Conservation (phyloP, 1,140 invertebrate species). For the Calliphora vicina region DNA sequence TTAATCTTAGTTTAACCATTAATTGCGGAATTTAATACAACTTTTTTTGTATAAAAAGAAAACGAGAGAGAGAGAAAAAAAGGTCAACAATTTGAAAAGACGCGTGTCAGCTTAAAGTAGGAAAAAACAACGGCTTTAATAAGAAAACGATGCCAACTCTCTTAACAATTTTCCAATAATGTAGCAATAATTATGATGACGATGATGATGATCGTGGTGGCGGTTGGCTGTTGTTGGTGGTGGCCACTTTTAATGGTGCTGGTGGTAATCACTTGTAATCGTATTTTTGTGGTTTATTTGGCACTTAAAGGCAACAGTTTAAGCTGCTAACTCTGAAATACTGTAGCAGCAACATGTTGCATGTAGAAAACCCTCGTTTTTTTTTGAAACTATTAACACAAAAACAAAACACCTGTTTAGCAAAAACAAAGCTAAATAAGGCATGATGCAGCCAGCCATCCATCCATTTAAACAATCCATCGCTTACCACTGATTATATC, state of each 20-base stretch:
- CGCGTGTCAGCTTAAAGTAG: background rate
- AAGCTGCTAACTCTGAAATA: no score
- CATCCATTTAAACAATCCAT: background rate
- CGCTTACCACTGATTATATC: background rate
- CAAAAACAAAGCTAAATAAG: background rate
- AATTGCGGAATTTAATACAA: background rate
- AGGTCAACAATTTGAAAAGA: constrained; percentile 5
- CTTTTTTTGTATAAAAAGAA: background rate
- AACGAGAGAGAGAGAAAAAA: background rate
- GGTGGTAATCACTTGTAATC: background rate
- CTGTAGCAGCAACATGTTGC: constrained; percentile 9
- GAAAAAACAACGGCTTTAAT: no score
- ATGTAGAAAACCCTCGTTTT: background rate
- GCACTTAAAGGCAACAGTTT: constrained; percentile 9
- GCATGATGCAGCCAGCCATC: background rate
- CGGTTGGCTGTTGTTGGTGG: no score
- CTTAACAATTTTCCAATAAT: background rate
- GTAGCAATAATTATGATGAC: background rate
- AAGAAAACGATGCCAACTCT: background rate
- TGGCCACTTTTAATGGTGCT: no score
- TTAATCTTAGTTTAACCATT: background rate
- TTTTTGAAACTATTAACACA: no score
- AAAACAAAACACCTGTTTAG: constrained; percentile 14
- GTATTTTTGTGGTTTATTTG: constrained; percentile 4
- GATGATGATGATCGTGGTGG: background rate